Base-by-base conservation (phyloP, 1,140 invertebrate genomes). In the Drosophila murphyi region DNA sequence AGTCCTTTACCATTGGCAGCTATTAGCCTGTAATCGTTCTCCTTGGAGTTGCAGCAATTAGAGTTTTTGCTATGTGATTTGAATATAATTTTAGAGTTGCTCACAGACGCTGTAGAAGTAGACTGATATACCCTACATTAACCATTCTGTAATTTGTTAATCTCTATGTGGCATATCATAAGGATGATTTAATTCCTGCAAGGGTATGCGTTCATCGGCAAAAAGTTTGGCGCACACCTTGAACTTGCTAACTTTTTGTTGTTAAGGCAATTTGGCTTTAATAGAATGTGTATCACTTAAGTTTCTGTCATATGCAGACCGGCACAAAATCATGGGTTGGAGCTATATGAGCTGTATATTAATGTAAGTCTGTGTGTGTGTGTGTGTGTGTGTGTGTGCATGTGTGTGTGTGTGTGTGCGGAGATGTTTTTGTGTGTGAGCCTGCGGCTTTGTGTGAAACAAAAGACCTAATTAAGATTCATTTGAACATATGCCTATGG, bases 381-480 rank as follows among this genome's bases (percentile, higher is more conserved):
- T n/a, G 6, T 32, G 59, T 12, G 31, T 43, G 37, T 50, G 47
- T 31, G 2, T 3, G 2, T 45, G n/a, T 10, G 45, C 5, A n/a
- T 12, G 31, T 56, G 29, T 41, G 20, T 20, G 20, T 20, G 20
- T 20, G 20, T 20, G 20, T 20, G 20, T 20, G 20, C 20, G 20
- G 20, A 20, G 0, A 47, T 60, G 47, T 61, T 60, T 60, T 61
- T 61, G 48, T 48, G 48, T 50, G 47, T 55, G 32, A 41, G 72
- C 65, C 57, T 70, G 65, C 65, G 72, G 72, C 72, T 74, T 74
- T 70, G 67, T 74, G 28, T 70, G 32, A 29, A 70, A 74, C 72
- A 74, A 74, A 74, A 70, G 72, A 70, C 41, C 72, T 74, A 74
- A 74, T 74, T 74, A 74, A 74, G 65, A 70, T 74, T 62, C 72